These are phyloP conservation scores for Aleadryas rufinucha DNA, from an alignment of 2,113 vertebrate genomes.

Conservation along the genomic window DNA sequence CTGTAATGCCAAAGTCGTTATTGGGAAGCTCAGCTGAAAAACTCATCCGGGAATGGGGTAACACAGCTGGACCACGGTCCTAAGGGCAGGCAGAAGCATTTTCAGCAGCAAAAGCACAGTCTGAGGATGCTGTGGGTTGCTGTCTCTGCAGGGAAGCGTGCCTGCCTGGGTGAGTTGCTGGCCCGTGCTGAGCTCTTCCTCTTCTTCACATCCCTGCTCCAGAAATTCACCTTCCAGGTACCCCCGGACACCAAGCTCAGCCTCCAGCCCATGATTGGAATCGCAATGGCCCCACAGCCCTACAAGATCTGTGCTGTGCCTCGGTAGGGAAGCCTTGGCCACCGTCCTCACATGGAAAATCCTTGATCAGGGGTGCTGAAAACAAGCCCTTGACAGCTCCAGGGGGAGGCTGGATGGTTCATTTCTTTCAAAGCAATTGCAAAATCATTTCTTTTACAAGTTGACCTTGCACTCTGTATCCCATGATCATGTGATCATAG, in stretches of 20 bases:
- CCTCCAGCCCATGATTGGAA: background rate
- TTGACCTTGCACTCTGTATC: rapidly evolving
- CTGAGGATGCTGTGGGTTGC: background rate
- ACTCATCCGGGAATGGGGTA: background rate
- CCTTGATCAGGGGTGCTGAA: background rate
- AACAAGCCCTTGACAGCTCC: rapidly evolving
- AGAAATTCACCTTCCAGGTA: constrained; percentile 78
- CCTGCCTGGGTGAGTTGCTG: constrained; percentile 80
- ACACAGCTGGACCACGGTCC: rapidly evolving
- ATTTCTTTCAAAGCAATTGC: background rate
- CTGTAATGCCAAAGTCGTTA: rapidly evolving
- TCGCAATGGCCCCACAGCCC: constrained; percentile 38
- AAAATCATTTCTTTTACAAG: background rate
- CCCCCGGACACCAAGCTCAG: constrained; percentile 41
- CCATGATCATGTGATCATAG: background rate
- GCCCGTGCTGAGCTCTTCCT: constrained; percentile 83
- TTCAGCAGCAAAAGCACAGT: background rate
- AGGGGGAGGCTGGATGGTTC: background rate
- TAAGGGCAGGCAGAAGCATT: background rate
- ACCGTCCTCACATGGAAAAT: rapidly evolving
- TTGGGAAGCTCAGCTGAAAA: background rate
- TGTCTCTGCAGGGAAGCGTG: constrained; percentile 74
- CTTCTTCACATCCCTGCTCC: constrained; percentile 78
- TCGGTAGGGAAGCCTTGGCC: constrained; percentile 9
- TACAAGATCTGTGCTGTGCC: constrained; percentile 69